phyloP scores from a whole-genome alignment of 92 coral and sea anemone genomes.

The Nematostella vectensis region DNA sequence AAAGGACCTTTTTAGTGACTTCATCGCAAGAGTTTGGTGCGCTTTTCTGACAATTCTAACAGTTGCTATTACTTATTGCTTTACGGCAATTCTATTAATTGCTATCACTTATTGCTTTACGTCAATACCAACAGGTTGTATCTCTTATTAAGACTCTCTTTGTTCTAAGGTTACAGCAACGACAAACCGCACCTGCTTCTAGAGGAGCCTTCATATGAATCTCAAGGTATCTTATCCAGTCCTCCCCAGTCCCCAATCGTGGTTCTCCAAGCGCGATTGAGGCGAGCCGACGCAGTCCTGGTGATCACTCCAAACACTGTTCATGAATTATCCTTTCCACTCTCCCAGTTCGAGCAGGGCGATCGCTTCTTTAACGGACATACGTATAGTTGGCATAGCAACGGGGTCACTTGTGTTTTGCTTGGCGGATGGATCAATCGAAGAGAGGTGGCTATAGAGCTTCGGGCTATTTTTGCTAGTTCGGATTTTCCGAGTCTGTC shows the following conservation, averaged over 20 bases:
- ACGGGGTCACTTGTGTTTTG: constrained; percentile 20
- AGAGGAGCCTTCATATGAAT: constrained; percentile 11
- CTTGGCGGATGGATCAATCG: constrained; percentile 37
- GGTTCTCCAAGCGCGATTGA: constrained; percentile 12
- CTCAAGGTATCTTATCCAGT: neutral
- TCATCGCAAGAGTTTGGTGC: too few relatives aligned
- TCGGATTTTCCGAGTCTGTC: constrained; percentile 30
- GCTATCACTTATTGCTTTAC: too few relatives aligned
- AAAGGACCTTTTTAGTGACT: too few relatives aligned
- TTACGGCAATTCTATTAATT: too few relatives aligned
- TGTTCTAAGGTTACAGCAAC: constrained; percentile 1
- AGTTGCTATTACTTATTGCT: too few relatives aligned
- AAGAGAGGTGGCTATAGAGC: constrained; percentile 29
- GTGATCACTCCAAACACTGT: constrained; percentile 18
- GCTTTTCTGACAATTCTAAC: too few relatives aligned
- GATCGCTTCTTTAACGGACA: constrained; percentile 20
- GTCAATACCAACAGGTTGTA: too few relatives aligned
- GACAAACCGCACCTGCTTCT: constrained; percentile 20
- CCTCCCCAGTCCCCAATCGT: constrained; percentile 7
- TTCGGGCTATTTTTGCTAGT: constrained; percentile 29
- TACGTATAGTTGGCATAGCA: constrained; percentile 29
- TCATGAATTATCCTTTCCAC: constrained; percentile 23
- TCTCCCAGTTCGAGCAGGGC: constrained; percentile 9
- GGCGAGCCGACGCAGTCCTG: constrained; percentile 30
- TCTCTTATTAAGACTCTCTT: too few relatives aligned